phyloP scores from a whole-genome alignment of 1,140 invertebrate species.

The Hypsibius dujardini region DNA sequence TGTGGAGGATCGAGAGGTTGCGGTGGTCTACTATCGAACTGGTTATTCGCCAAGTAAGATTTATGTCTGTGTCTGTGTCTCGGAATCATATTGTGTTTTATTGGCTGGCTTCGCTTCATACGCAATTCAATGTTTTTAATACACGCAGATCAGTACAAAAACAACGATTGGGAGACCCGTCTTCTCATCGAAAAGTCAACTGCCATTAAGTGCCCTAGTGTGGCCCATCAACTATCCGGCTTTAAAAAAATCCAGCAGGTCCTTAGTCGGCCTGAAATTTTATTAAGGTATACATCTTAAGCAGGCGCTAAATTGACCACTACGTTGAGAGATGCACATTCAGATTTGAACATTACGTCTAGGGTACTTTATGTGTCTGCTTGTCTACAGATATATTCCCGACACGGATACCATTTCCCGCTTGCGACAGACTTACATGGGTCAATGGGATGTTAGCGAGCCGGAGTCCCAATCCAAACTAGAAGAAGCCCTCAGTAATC shows the following conservation, averaged over 20 bases:
- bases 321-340: neutral
- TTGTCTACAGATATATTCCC: neutral
- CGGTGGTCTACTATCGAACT: slow-evolving; percentile 76
- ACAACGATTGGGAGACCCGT: slow-evolving; percentile 61
- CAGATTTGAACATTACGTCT: neutral
- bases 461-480: slow-evolving; percentile 45
- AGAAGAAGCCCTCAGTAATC: slow-evolving; percentile 56
- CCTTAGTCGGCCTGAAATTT: slow-evolving; percentile 47
- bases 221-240: slow-evolving; percentile 50
- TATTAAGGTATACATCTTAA: slow-evolving; percentile 49
- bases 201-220: slow-evolving; percentile 87
- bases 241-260: slow-evolving; percentile 51
- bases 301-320: no score
- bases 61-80: no score
- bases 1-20: slow-evolving; percentile 46
- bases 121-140: no score
- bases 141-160: neutral
- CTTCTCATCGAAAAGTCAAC: slow-evolving; percentile 63
- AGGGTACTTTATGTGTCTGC: neutral
- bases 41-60: slow-evolving; percentile 71
- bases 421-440: neutral
- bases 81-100: no score
- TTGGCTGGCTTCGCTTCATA: no score
- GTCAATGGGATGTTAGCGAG: neutral
- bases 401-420: neutral